phyloP scores from a whole-genome alignment of 2,113 vertebrate genomes.

The Microcebus griseorufus region DNA sequence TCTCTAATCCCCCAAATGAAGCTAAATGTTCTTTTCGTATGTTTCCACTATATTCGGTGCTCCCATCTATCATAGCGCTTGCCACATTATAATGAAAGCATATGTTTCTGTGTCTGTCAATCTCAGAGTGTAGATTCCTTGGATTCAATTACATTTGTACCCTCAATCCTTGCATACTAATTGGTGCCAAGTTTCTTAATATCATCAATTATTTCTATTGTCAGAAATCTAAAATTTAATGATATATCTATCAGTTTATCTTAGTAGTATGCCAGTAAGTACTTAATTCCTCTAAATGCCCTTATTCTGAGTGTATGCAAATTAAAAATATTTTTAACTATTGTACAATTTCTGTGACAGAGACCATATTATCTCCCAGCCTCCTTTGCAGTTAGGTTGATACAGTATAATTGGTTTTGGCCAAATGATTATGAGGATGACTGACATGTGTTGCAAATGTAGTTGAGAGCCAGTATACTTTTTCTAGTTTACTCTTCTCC shows the following conservation, averaged over 20 bases:
- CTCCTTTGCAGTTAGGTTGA: background rate
- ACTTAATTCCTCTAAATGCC: background rate
- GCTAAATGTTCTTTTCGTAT: background rate
- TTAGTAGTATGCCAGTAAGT: background rate
- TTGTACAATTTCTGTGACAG: background rate
- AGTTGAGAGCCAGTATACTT: background rate
- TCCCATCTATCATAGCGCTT: background rate
- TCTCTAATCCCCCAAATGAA: background rate
- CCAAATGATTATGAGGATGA: background rate
- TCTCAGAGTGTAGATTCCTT: background rate
- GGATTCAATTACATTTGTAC: background rate
- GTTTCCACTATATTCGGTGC: background rate
- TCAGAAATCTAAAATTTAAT: background rate
- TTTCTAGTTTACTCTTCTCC: background rate
- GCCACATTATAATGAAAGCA: background rate
- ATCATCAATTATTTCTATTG: background rate
- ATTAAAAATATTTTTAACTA: background rate
- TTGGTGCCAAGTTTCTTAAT: background rate
- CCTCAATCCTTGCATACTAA: background rate
- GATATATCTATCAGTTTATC: background rate
- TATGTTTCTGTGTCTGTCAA: background rate
- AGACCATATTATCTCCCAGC: background rate
- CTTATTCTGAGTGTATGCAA: background rate
- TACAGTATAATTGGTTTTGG: background rate
- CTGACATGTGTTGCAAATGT: background rate